These are phyloP conservation scores for Notechis scutatus DNA, from an alignment of 2,113 vertebrate genomes.

Conservation along the genomic window DNA sequence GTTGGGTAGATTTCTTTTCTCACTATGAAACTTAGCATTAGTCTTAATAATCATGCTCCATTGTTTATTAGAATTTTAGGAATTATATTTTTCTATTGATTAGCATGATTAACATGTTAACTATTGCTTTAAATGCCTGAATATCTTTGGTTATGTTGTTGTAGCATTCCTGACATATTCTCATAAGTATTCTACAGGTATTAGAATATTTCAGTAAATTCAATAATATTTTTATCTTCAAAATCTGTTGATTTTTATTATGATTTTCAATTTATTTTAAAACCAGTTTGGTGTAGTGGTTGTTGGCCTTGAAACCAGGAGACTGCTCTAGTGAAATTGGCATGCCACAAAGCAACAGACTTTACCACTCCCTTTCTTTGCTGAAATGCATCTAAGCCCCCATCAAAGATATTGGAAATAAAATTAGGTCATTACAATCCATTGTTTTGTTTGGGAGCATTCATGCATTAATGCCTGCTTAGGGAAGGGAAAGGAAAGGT, in stretches of 20 bases:
- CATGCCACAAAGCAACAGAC: background rate
- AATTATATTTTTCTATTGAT: background rate
- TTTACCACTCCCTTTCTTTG: background rate
- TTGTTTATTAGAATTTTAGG: background rate
- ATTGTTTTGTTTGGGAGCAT: background rate
- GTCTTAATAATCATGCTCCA: background rate
- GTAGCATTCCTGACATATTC: background rate
- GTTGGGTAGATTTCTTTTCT: conserved; percentile 72
- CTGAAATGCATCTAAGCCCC: background rate
- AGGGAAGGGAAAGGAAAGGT: background rate
- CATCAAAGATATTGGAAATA: background rate
- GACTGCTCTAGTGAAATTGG: background rate
- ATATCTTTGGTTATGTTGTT: background rate
- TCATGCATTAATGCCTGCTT: background rate
- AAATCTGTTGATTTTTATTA: background rate
- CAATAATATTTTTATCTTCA: background rate
- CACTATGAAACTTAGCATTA: background rate
- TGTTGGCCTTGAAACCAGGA: background rate
- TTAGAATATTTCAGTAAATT: background rate
- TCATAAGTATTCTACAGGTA: background rate
- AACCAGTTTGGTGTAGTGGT: background rate
- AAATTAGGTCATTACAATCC: background rate
- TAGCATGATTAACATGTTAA: background rate
- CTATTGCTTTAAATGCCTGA: background rate
- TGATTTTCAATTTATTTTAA: background rate